phyloP scores from a whole-genome alignment of 92 coral and sea anemone genomes.

The Phenganax subtilis region DNA sequence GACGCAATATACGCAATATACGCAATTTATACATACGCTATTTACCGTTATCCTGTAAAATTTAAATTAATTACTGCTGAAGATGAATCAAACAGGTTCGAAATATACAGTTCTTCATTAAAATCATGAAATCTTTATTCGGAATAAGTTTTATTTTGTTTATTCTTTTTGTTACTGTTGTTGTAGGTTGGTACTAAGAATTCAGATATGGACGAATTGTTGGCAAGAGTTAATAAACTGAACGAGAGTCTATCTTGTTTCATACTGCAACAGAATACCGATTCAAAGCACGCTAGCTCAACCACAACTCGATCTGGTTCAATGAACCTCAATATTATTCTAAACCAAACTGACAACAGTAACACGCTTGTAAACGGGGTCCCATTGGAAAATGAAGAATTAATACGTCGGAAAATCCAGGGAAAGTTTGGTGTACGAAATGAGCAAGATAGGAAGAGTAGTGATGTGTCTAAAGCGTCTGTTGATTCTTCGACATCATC shows the following conservation, averaged over 20 bases:
- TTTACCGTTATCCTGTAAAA: too few species aligned
- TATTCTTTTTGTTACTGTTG: too few species aligned
- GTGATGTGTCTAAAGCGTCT: neutral
- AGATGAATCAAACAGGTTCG: too few species aligned
- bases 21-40: too few species aligned
- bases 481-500: neutral
- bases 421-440: neutral
- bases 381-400: neutral
- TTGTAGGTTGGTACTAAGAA: neutral
- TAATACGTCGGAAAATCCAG: neutral
- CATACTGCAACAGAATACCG: neutral
- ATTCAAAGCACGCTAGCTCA: neutral
- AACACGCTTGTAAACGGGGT: neutral
- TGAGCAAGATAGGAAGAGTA: neutral
- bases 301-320: neutral
- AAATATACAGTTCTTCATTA: too few species aligned
- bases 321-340: slow-evolving; percentile 21
- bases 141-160: too few species aligned
- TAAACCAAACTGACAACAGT: neutral
- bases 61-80: too few species aligned
- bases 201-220: slow-evolving; percentile 35
- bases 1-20: too few species aligned
- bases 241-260: slow-evolving; percentile 1
- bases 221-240: slow-evolving; percentile 8
- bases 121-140: too few species aligned